Base-by-base conservation (phyloP, 1,140 invertebrate genomes). In the Diploscapter pachys region DNA sequence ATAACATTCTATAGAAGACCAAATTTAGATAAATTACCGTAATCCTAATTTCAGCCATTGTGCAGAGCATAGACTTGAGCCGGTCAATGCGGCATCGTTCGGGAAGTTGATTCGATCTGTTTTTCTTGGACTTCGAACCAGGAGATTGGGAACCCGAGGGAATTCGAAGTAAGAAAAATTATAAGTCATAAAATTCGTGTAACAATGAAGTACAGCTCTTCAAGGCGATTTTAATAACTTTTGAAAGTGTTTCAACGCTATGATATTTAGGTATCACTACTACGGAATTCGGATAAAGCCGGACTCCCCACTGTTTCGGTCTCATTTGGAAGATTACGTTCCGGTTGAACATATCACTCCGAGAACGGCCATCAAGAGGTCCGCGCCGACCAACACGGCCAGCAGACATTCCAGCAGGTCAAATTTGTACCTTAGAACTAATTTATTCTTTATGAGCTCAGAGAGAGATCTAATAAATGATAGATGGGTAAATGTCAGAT, bases 71-170 rank as follows among this genome's bases (percentile, higher is more conserved):
- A 95, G 95, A 87, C 88, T 98, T 72, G 95, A 98, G 86, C 94
- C 95, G 4, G 95, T 99, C 72, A 99, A 99, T 89, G 95, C 95
- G 62, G 96, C 96, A 6, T 97, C 94, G 55, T 99, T 99, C 89
- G 96, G 96, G 51, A 99, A 99, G 88, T 89, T 98, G 8, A 98
- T 99, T 81, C 90, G 96, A 59, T 96, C 94, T 3, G 96, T 99
- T 57, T 99, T 99, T 89, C 89, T 96, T 75, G 95, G 95, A 5
- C 89, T 99, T 75, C 89, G 94, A 78, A 98, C 96, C 11, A 89
- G 96, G 80, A 89, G 96, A 61, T 89, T 99, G 56, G 95, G 96
- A 78, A 98, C 95, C 4, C 90, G 95, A 78, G 96, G 96, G 11
- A 98, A 99, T 88, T 98, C 95, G 3, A 98, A 98, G 86, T 99